Evolutionary conservation across 2,888 invertebrate species (phyloP).

Genomic region (Drosophila rubida): DNA sequence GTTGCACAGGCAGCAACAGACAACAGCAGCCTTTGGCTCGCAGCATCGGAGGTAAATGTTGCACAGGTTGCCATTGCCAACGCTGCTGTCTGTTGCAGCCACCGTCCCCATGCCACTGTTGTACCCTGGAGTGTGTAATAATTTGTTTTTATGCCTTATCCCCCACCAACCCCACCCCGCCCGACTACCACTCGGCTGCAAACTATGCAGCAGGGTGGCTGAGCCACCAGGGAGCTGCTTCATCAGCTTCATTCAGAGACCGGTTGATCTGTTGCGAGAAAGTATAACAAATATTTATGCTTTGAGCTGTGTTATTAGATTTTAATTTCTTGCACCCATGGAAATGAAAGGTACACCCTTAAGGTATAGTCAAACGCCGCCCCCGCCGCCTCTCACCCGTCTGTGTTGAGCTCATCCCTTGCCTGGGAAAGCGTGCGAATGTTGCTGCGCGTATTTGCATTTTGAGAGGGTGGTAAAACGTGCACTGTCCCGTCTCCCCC

Average conservation of each 20-base stretch:
- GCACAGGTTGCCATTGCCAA: slow-evolving; percentile 76
- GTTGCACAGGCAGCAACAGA: slow-evolving; percentile 50
- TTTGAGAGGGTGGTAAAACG: slow-evolving; percentile 47
- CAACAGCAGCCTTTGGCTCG: slow-evolving; percentile 57
- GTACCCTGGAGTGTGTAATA: slow-evolving; percentile 65
- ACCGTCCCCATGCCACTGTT: slow-evolving; percentile 23
- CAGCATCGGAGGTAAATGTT: slow-evolving; percentile 57
- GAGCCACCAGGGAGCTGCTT: slow-evolving; percentile 35
- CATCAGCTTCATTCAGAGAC: slow-evolving; percentile 53
- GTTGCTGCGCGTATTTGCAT: slow-evolving; percentile 63
- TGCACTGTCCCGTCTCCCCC: neutral
- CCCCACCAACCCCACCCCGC: neutral
- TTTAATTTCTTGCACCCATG: slow-evolving; percentile 79
- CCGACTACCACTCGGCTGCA: neutral
- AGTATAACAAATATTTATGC: slow-evolving; percentile 79
- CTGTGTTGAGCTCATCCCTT: neutral
- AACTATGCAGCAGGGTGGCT: slow-evolving; percentile 49
- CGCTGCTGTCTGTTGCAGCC: slow-evolving; percentile 69
- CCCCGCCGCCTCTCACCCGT: neutral
- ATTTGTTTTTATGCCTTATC: slow-evolving; percentile 69
- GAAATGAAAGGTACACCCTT: slow-evolving; percentile 60
- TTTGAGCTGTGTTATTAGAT: slow-evolving; percentile 78
- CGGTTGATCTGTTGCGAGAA: slow-evolving; percentile 54
- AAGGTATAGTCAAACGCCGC: neutral
- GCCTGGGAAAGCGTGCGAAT: slow-evolving; percentile 60